Evolutionary conservation across 2,113 vertebrate species (phyloP), one percentile per base, ranked within the genome.

Genomic region (Cyanoramphus novaezelandiae): DNA sequence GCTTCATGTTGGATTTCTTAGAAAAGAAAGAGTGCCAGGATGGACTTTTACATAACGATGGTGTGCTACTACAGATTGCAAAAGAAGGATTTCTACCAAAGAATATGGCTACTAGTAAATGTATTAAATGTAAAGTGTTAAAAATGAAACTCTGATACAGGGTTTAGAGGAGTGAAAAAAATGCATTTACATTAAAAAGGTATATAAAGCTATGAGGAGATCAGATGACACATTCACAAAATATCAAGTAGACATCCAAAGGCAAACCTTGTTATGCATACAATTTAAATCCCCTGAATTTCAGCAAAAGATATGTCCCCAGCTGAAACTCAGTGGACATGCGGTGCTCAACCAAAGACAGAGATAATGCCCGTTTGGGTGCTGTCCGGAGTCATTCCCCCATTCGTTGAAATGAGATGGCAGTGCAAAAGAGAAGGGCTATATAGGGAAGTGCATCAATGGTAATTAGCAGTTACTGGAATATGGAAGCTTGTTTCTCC

Each of bases 1-100:
- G 92, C 78, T 97, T 97, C 77, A 43, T 74, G 82, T 97, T 95
- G 95, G 93, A 92, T 93, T 92, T 96, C 84, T 80, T 91, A 52
- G 84, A 90, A 95, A 93, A 96, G 95, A 95, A 96, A 95, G 87
- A 75, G 84, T n/a, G 75, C 37, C 37, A 82, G 71, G 67, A 65
- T 64, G 59, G 55, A 43, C 67, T 96, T 97, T 88, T 80, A 94
- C 75, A 55, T 67, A 46, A 35, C 18, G 24, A 17, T 43, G 18
- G 11, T 62, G 39, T 81, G 37, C 91, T 94, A 84, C 59, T 94
- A 52, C 25, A 11, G 46, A 80, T 35, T 84, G 49, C 88, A 70
- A 91, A 88, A 9, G 15, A 63, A 49, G 21, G 39, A 10, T 82
- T 90, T 77, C 77, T 75, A 72, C 57, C 17, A 52, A 59, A 74